phyloP scores from a whole-genome alignment of 2,797 vertebrate species.

The Oreonectes daqikongensis region DNA sequence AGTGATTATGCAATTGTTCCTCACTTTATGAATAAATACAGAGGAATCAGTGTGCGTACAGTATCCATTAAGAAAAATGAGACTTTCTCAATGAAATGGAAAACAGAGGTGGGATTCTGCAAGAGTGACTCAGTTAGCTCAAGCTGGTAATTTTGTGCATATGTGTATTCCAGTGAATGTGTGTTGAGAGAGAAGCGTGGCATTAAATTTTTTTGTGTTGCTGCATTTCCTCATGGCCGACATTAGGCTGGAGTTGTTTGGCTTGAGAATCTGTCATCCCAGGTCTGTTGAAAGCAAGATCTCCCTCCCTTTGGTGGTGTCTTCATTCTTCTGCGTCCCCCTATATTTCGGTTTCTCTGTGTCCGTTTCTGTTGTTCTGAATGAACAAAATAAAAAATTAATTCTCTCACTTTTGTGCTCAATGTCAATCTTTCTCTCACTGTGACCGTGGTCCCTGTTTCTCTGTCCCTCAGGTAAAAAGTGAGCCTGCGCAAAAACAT shows the following conservation, averaged over 20 bases:
- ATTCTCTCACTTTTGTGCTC: slow-evolving; percentile 47
- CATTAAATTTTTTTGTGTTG: slow-evolving; percentile 25
- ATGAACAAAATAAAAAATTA: neutral
- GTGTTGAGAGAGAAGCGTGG: neutral
- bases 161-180: slow-evolving; percentile 20
- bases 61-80: neutral
- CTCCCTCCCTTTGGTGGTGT: neutral
- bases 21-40: neutral
- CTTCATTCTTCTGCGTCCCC: slow-evolving; percentile 11
- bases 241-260: no score
- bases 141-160: slow-evolving; percentile 36
- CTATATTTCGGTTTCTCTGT: slow-evolving; percentile 6
- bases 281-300: neutral
- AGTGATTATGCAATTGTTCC: neutral
- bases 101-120: slow-evolving; percentile 21
- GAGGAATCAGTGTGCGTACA: neutral
- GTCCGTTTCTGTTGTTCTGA: neutral
- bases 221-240: no score
- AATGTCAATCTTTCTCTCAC: slow-evolving; percentile 28
- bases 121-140: slow-evolving; percentile 20
- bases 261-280: neutral
- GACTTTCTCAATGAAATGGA: neutral
- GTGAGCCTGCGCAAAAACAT: slow-evolving; percentile 64
- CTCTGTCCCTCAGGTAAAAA: slow-evolving; percentile 58
- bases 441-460: neutral